Base-by-base conservation (phyloP, 1,140 invertebrate species). In the Drosophila bifasciata region DNA sequence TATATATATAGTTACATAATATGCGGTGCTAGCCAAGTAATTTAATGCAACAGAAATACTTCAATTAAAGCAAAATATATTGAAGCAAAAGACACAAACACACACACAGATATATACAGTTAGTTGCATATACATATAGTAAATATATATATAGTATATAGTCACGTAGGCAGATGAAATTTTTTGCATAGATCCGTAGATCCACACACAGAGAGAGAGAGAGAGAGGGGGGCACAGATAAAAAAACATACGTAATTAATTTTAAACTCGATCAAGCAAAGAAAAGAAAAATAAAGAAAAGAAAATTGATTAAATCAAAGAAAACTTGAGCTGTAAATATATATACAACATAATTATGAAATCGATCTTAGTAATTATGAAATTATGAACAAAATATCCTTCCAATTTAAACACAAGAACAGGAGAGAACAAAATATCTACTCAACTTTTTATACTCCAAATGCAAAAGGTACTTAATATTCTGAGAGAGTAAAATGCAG, bases 1-100 rank as follows among this genome's bases (percentile, higher is more conserved):
- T 23, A 72, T 61, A 56, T 61, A 77, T 73, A 73, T 46, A 48
- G 68, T 75, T 28, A 83, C 73, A 76, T 39, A 83, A 86, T 78
- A 86, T 67, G 64, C 73, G 81, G 81, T 86, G 81, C 81, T 85
- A 85, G 64, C 77, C 81, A 75, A 86, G 73, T 76, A 73, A 69
- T 56, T 36, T 36, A 36, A 36, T 13, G 32, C 32, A 36, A 36
- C 11, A 36, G 32, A 36, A 13, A 11, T n/a, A 36, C 32, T 13
- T 36, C 3, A 32, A 36, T 13, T 13, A 36, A 13, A 36, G 32
- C 32, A 36, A 36, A 36, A 36, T 36, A 36, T 36, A 36, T 36
- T 36, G 32, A 43, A 56, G 40, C 48, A 62, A 50, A 23, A 36
- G 32, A 9, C 1, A 40, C 13, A 3, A 17, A 43, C 17, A 62